These are phyloP conservation scores for Drosophila subpulchrella DNA, from an alignment of 1,140 invertebrate species.

Conservation along the genomic window DNA sequence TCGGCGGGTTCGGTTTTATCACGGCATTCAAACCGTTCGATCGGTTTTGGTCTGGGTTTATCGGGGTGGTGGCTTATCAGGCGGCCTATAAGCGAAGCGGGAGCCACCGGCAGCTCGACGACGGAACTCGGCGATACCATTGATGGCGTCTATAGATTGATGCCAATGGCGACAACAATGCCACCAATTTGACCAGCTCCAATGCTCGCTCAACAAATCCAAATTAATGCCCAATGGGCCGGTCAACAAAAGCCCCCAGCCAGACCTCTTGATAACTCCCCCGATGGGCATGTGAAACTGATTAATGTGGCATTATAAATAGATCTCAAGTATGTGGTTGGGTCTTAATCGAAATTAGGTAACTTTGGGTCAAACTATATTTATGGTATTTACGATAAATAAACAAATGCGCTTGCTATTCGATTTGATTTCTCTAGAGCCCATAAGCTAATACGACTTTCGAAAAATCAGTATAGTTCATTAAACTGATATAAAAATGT, in stretches of 20 bases:
- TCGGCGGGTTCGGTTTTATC: slow-evolving; percentile 35
- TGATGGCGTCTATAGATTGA: slow-evolving; percentile 80
- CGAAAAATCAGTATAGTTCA: neutral
- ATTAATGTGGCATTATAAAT: slow-evolving; percentile 49
- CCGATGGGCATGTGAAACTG: slow-evolving; percentile 44
- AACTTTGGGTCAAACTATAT: slow-evolving; percentile 37
- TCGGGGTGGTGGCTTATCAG: slow-evolving; percentile 62
- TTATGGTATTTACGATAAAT: slow-evolving; percentile 47
- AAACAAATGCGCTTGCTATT: slow-evolving; percentile 16
- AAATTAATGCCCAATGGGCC: slow-evolving; percentile 77
- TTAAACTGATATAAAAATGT: too few species aligned
- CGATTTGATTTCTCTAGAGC: slow-evolving; percentile 18
- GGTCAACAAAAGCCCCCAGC: slow-evolving; percentile 66
- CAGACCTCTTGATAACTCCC: slow-evolving; percentile 26
- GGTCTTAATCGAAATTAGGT: slow-evolving; percentile 41
- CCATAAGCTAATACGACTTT: neutral
- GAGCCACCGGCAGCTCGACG: slow-evolving; percentile 64
- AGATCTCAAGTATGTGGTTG: slow-evolving; percentile 50
- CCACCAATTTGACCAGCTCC: slow-evolving; percentile 66
- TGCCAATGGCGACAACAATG: slow-evolving; percentile 71
- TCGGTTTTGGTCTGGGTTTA: slow-evolving; percentile 27
- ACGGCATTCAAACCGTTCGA: slow-evolving; percentile 20
- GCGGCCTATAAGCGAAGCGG: slow-evolving; percentile 60
- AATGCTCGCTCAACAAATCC: slow-evolving; percentile 60
- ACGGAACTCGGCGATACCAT: slow-evolving; percentile 26